phyloP scores from a whole-genome alignment of 1,140 invertebrate species.

The Diorhabda carinulata region DNA sequence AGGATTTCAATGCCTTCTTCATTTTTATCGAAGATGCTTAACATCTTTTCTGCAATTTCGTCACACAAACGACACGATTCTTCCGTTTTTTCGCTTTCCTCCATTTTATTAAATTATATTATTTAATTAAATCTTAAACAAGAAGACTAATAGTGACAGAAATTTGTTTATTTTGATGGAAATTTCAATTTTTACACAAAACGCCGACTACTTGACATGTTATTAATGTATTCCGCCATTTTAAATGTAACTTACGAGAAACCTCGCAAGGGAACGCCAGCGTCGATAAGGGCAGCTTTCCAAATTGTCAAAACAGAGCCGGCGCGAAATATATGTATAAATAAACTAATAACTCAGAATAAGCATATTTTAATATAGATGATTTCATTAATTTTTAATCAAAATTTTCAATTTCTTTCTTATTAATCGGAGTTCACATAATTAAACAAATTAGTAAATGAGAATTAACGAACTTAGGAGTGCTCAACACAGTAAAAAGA shows the following conservation, averaged over 20 bases:
- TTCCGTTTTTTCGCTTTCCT: conserved; percentile 15
- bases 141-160: conserved; percentile 4
- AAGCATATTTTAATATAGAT: too few species aligned
- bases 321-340: too few species aligned
- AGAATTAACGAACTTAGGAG: too few species aligned
- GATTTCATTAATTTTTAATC: too few species aligned
- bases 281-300: conserved; percentile 1
- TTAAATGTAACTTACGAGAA: conserved; percentile 13
- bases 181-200: conserved; percentile 22
- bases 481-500: too few species aligned
- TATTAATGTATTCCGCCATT: conserved; percentile 17
- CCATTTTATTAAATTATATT: conserved; percentile 19
- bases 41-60: conserved; percentile 39
- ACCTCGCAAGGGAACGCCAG: conserved; percentile 8
- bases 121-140: conserved; percentile 9
- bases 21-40: conserved; percentile 43
- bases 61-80: conserved; percentile 43
- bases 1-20: conserved; percentile 41
- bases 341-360: too few species aligned
- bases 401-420: too few species aligned
- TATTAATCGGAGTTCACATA: too few species aligned
- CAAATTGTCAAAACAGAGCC: neutral
- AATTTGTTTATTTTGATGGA: conserved; percentile 1
- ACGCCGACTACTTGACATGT: conserved; percentile 28
- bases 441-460: too few species aligned